These are phyloP conservation scores for Martes martes DNA, from an alignment of 2,113 vertebrate genomes.

Conservation along the genomic window DNA sequence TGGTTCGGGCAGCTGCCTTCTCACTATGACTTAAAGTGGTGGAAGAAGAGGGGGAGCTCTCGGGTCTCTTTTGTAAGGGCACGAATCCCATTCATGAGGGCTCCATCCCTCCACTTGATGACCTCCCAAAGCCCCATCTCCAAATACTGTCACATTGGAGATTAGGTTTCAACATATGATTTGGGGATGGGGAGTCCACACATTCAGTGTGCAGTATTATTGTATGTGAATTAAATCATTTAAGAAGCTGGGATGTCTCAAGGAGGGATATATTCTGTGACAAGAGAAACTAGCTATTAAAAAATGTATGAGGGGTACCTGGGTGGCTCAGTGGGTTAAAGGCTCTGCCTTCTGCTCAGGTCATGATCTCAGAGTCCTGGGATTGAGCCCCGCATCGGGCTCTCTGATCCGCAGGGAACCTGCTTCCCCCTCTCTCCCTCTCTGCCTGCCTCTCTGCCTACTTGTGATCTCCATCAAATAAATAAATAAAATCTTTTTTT, in stretches of 20 bases:
- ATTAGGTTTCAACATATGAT: background rate
- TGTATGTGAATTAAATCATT: background rate
- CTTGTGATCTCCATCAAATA: too few species aligned
- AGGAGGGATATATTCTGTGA: background rate
- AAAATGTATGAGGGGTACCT: background rate
- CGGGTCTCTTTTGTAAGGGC: background rate
- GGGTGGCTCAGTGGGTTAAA: too few species aligned
- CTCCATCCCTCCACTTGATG: background rate
- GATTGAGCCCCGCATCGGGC: too few species aligned
- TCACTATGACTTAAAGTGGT: background rate
- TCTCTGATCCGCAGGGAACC: too few species aligned
- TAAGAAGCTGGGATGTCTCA: background rate
- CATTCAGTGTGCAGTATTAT: background rate
- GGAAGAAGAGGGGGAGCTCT: background rate
- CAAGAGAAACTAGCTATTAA: background rate
- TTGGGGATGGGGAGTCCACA: background rate
- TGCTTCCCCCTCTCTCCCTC: too few species aligned
- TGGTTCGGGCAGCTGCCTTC: background rate
- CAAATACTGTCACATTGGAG: background rate
- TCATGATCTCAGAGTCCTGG: too few species aligned
- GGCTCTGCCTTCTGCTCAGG: too few species aligned
- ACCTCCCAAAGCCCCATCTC: background rate
- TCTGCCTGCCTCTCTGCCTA: too few species aligned
- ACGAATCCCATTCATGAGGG: background rate
- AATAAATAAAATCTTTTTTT: too few species aligned